Base-by-base conservation (phyloP, 2,888 invertebrate species). In the Tiliacea citrago region DNA sequence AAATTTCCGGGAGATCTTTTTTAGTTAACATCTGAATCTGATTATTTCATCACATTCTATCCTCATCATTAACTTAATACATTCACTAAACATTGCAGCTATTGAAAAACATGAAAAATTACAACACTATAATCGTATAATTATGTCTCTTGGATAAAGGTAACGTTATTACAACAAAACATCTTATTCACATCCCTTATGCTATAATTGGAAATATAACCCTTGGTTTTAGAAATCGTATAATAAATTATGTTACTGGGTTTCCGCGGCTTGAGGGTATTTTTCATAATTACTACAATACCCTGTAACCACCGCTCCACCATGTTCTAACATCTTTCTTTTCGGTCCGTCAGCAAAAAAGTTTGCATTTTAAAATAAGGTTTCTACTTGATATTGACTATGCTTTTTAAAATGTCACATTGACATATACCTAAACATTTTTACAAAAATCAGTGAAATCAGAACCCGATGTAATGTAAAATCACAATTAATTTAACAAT, bases 381-480 rank as follows among this genome's bases (percentile, higher is more conserved):
- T 29, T 49, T 29, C 13, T 13, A 6, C 6, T 21, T 18, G 24
- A 29, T 49, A 18, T 0, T 0, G 7, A 49, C 35, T 61, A 63
- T 51, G 58, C 39, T 65, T 51, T 62, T 35, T 12, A 16, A 24
- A 12, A 70, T 58, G 70, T 68, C 79, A 60, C 21, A 29, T 35
- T 82, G 83, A 65, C 79, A 73, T 13, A 45, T 55, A 35, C 29
- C 29, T 29, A 45, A 51, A 9, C 49, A 60, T 49, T 51, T 21
- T 24, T 35, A 76, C 47, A 63, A 71, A 77, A 77, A 47, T 3
- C 69, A 67, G 49, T 61, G 35, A 70, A 70, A 57, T n/a, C 24
- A 13, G 3, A 61, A 55, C 49, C n/a, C 7, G 9, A 13, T 9
- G 73, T n/a, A 82, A 81, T 73, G 60, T 72, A 73, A 80, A 55